A percentile compares a stretch with the other conserved stretches of the same genome.
Conservation (phyloP, 2,113 vertebrate species). For the Tyrannus savana region DNA sequence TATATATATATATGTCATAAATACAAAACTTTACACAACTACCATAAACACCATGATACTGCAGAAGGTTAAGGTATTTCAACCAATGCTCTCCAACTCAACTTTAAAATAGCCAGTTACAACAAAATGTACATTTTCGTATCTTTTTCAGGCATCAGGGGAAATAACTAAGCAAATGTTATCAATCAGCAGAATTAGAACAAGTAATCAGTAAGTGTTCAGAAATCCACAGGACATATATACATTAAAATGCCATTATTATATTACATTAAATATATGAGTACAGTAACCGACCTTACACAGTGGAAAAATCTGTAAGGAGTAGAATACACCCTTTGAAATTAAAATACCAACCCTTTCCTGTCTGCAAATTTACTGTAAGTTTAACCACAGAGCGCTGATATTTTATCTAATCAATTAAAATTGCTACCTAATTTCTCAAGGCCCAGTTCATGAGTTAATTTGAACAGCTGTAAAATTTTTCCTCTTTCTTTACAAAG, state of each 20-base stretch:
- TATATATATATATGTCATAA: background rate
- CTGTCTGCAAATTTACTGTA: background rate
- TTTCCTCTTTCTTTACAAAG: background rate
- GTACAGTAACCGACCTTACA: background rate
- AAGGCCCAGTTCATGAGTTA: constrained; percentile 1
- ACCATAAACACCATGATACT: background rate
- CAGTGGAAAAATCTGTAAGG: background rate
- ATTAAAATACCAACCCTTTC: background rate
- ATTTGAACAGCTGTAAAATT: constrained; percentile 46
- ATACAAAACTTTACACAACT: background rate
- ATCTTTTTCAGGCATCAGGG: background rate
- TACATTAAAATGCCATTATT: background rate
- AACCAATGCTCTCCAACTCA: background rate
- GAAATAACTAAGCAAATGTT: background rate
- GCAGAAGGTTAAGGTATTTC: background rate
- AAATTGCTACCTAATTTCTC: constrained; percentile 28
- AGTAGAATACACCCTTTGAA: background rate
- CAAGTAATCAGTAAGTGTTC: background rate
- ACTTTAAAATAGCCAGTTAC: background rate
- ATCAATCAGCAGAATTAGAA: background rate
- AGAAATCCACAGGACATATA: background rate
- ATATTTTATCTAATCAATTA: constrained; percentile 50
- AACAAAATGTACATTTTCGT: background rate
- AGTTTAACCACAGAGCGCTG: background rate
- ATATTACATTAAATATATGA: background rate